A percentile compares a stretch with the other conserved stretches of the same genome.
Evolutionary conservation across 2,797 vertebrate species (phyloP).

Genomic region (Pagetopsis macropterus): DNA sequence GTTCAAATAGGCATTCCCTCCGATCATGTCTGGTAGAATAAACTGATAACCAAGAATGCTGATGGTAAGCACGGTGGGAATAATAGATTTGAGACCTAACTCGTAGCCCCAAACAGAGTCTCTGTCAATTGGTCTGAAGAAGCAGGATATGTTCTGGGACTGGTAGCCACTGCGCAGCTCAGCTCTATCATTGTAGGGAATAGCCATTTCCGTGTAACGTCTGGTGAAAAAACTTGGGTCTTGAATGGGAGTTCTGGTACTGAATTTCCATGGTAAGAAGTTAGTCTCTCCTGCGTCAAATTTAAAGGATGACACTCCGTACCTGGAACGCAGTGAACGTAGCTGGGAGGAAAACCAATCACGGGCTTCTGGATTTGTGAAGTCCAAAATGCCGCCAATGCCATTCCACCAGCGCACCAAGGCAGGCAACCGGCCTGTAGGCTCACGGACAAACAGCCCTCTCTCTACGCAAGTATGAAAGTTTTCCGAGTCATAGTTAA

Average conservation of each 20-base stretch:
- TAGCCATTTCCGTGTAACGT: constrained; percentile 92
- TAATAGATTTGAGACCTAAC: constrained; percentile 94
- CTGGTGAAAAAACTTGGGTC: constrained; percentile 94
- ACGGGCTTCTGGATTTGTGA: constrained; percentile 90
- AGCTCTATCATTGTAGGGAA: constrained; percentile 89
- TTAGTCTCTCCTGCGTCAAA: constrained; percentile 95
- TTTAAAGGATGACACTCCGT: constrained; percentile 91
- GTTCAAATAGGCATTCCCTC: constrained; percentile 87
- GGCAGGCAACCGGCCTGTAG: constrained; percentile 86
- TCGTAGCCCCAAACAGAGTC: constrained; percentile 98
- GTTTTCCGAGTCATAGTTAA: constrained; percentile 89
- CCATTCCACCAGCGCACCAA: constrained; percentile 97
- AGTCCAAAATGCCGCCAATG: constrained; percentile 92
- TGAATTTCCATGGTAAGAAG: constrained; percentile 93
- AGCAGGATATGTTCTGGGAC: constrained; percentile 97
- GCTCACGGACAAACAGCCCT: constrained; percentile 89
- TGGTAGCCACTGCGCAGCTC: constrained; percentile 92
- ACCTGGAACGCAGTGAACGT: constrained; percentile 86
- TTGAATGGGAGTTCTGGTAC: constrained; percentile 84
- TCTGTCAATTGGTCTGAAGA: constrained; percentile 95
- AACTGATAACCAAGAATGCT: constrained; percentile 93
- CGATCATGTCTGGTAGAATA: constrained; percentile 92
- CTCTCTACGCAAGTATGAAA: constrained; percentile 87
- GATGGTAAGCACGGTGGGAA: constrained; percentile 91
- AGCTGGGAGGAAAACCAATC: constrained; percentile 93